phyloP scores from a whole-genome alignment of 2,888 invertebrate genomes.

The Lithophane ornitopus region DNA sequence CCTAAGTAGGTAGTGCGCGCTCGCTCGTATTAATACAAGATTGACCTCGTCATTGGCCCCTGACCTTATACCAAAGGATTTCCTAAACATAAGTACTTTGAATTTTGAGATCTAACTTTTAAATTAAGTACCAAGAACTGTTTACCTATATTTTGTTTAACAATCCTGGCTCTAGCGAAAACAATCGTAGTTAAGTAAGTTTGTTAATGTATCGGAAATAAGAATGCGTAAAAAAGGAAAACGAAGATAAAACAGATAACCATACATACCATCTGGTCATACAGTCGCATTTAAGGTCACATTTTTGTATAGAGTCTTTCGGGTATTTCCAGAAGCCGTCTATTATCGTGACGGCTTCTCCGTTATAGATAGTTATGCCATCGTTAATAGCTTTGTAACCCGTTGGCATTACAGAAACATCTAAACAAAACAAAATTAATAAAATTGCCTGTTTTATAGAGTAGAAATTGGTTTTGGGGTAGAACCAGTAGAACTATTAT shows the following conservation, averaged over 20 bases:
- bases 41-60: neutral
- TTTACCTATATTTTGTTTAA: too few species aligned
- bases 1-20: neutral
- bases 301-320: slow-evolving; percentile 68
- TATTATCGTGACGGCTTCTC: slow-evolving; percentile 71
- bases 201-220: too few species aligned
- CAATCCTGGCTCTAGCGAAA: neutral
- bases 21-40: too few species aligned
- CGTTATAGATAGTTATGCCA: slow-evolving; percentile 67
- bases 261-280: slow-evolving; percentile 71
- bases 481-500: too few species aligned
- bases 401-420: slow-evolving; percentile 76
- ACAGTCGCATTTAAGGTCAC: slow-evolving; percentile 80
- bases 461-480: too few species aligned
- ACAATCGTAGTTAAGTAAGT: neutral
- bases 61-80: neutral
- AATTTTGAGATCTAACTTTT: neutral
- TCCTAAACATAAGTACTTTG: neutral
- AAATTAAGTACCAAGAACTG: too few species aligned
- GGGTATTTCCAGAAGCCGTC: slow-evolving; percentile 80
- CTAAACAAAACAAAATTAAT: slow-evolving; percentile 65
- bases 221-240: neutral
- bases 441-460: neutral
- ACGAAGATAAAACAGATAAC: neutral
- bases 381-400: slow-evolving; percentile 82